Evolutionary conservation across 2,888 invertebrate genomes (phyloP), one percentile per base, ranked within the genome.

Genomic region (Lasioglossum oenotherae): DNA sequence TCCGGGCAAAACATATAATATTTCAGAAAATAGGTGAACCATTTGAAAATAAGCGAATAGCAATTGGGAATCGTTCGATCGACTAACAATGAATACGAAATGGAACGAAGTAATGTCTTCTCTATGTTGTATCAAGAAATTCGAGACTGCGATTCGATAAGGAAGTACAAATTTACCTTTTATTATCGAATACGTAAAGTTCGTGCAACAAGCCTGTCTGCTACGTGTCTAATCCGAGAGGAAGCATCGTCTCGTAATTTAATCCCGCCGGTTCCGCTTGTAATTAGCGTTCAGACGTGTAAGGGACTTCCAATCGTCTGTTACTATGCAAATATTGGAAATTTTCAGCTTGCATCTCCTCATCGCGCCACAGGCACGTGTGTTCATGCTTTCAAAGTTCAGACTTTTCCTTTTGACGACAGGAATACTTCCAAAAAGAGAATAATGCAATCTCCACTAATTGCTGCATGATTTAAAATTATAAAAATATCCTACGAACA

Each of bases 211-310:
- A 75, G 74, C 74, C 53, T 79, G 75, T 83, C 84, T 83, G 85
- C 83, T 87, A 91, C 91, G 90, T 90, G 90, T 85, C 88, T 81
- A 91, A 90, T 91, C 88, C 88, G 80, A 81, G 87, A 81, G 87
- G 87, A 90, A 86, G 86, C 80, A 76, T 71, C 84, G 73, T 78
- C 81, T 82, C 78, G 88, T 73, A 78, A 41, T 77, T 84, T 86
- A 88, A 90, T 90, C 87, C 85, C 19, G 38, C 44, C 79, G 31
- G 85, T 86, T 84, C 82, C 57, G 73, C 72, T 82, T 72, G 83
- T 86, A 91, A 91, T 91, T 86, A 76, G 76, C 44, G 80, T 60
- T 72, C 82, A 74, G 78, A 80, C 46, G 76, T 80, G 74, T 49
- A 85, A 85, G 80, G 84, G 8, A 85, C 74, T 81, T 71, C 69